phyloP scores from a whole-genome alignment of 2,888 invertebrate species.

The Stenoptilia bipunctidactyla region DNA sequence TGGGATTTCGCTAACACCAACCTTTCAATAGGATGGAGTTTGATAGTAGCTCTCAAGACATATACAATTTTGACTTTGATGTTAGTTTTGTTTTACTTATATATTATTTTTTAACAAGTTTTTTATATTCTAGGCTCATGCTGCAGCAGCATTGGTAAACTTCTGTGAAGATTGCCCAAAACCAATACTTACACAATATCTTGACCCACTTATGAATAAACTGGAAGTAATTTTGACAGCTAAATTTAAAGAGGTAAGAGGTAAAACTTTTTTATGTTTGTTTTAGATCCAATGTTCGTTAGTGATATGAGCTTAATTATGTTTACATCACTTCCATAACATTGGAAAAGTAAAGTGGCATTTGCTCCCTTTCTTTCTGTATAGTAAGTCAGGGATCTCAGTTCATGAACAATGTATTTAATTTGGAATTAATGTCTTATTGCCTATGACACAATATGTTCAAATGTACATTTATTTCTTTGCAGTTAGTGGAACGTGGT shows the following conservation, averaged over 20 bases:
- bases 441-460: too few relatives aligned
- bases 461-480: too few relatives aligned
- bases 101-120: constrained; percentile 1
- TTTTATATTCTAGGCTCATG: constrained; percentile 71
- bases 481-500: constrained; percentile 87
- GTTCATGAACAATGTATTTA: constrained; percentile 58
- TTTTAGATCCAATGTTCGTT: constrained; percentile 58
- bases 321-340: constrained; percentile 59
- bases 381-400: constrained; percentile 55
- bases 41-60: constrained; percentile 65
- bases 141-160: constrained; percentile 97
- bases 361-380: constrained; percentile 51
- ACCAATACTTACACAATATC: constrained; percentile 88
- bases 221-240: constrained; percentile 89
- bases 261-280: constrained; percentile 4
- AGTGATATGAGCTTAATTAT: constrained; percentile 36
- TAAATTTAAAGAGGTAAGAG: constrained; percentile 88
- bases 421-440: too few relatives aligned
- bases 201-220: constrained; percentile 92
- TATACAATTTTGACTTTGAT: too few relatives aligned
- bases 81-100: constrained; percentile 4
- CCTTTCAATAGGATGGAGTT: constrained; percentile 49
- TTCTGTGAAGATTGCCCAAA: constrained; percentile 99
- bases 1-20: constrained; percentile 64
- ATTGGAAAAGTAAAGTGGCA: constrained; percentile 58